Base-by-base conservation (phyloP, 2,797 vertebrate species). In the Craterocephalus amniculus region DNA sequence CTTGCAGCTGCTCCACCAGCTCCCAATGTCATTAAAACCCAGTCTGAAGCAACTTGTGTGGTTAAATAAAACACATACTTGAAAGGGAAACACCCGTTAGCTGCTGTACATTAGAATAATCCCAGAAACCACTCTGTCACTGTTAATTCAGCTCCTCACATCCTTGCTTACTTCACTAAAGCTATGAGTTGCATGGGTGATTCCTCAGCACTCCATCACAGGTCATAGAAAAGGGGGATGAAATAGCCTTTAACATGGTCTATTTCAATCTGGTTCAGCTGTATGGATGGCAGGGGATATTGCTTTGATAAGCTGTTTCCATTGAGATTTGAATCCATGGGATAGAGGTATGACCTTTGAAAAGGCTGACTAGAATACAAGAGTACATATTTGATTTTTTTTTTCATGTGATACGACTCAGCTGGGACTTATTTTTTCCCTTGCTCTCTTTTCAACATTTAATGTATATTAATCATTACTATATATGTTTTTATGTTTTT, bases 221-320 rank as follows among this genome's bases (percentile, higher is more conserved):
- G 81, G 79, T 85, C 78, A 87, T 11, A 59, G 66, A 20, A 57
- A 68, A 54, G 56, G 59, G 60, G 38, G 40, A 48, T 49, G 68
- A 72, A 81, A 76, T 81, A 82, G 72, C 81, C 58, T 87, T 77
- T 76, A 86, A 77, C 77, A 60, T 67, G 72, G 85, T 71, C 78
- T 77, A 65, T 79, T 84, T 79, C 79, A 79, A 66, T 83, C 67
- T n/a, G 40, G 72, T 71, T 67, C 68, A 73, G 78, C 70, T 74
- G 76, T 76, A 55, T 82, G 76, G 72, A 79, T 72, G 55, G 60
- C 71, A 76, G 72, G 63, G 62, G 86, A 84, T 91, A 93, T 90
- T 81, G 89, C 92, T 91, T 92, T 91, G 88, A 91, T 92, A 92
- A 90, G 85, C 91, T 84, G 85, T 93, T 88, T 90, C 88, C 81